Evolutionary conservation across 2,113 vertebrate species (phyloP), one percentile per base, ranked within the genome.

Genomic region (Bungarus multicinctus): DNA sequence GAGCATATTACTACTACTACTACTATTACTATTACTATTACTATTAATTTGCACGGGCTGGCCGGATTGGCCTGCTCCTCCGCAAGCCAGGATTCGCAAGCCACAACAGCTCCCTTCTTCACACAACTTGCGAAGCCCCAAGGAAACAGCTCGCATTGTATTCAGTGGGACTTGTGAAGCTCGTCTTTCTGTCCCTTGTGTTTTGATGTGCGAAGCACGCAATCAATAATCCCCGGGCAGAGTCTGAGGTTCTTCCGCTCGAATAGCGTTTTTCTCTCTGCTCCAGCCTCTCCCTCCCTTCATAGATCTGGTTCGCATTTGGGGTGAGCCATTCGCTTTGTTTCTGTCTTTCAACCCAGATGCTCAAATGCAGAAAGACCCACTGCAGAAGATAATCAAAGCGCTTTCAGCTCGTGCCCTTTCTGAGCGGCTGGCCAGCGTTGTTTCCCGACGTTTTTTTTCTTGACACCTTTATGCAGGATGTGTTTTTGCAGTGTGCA

Each of bases 381-480:
- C 0, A 1, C 93, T 86, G 91, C 27, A 86, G 54, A 88, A 10
- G 1, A 91, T 88, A 90, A 92, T 93, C 93, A 95, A 91, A 95
- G 94, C 94, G 34, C 90, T 93, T 93, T 93, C 93, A 60, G 9
- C 87, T 11, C 69, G 39, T 30, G 91, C 95, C 87, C 57, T 93
- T 87, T 7, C 0, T 88, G 34, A 94, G 92, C 5, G 93, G 95
- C 18, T 43, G 18, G 34, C 90, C 95, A 91, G 0, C 12, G 11
- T 87, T 23, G 58, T 96, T 96, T 96, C 57, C 97, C 96, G 96
- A 81, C 93, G 95, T 94, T 50, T 50, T 9, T 95, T 96, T 95
- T 96, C 96, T 96, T 97, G 96, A 97, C 96, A 96, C 96, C 94
- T 58, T 96, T 97, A 94, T 95, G 93, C 95, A 96, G 96, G 95